These are phyloP conservation scores for Tachina grossa DNA, from an alignment of 2,888 invertebrate species.

Conservation along the genomic window DNA sequence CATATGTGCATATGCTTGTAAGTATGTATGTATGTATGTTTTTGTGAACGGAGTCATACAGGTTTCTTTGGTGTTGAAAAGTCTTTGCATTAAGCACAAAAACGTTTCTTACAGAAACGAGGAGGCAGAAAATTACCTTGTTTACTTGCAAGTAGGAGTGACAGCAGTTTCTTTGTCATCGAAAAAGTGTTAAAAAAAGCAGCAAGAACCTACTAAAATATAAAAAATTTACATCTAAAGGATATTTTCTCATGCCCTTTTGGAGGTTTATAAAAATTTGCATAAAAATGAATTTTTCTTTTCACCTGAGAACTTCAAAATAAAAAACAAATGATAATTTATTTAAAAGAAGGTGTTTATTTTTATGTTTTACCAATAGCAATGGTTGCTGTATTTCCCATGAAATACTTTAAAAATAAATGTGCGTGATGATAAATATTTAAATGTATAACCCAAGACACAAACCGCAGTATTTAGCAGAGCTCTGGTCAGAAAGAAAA, in stretches of 20 bases:
- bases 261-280: too few relatives aligned
- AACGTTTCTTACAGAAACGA: constrained; percentile 1
- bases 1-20: background rate
- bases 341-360: too few relatives aligned
- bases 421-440: too few relatives aligned
- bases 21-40: background rate
- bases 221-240: background rate
- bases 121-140: constrained; percentile 52
- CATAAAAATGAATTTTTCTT: too few relatives aligned
- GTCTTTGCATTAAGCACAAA: background rate
- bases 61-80: background rate
- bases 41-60: background rate
- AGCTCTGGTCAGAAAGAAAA: too few relatives aligned
- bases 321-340: too few relatives aligned
- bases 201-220: background rate
- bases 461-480: too few relatives aligned
- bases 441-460: too few relatives aligned
- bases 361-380: too few relatives aligned
- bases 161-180: constrained; percentile 11
- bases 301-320: too few relatives aligned
- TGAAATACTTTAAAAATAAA: too few relatives aligned
- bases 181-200: background rate
- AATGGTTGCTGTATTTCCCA: too few relatives aligned
- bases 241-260: background rate
- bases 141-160: constrained; percentile 20